These are phyloP conservation scores for Microlaimidae sp. DNA, from an alignment of 2,888 invertebrate genomes.

Conservation along the genomic window DNA sequence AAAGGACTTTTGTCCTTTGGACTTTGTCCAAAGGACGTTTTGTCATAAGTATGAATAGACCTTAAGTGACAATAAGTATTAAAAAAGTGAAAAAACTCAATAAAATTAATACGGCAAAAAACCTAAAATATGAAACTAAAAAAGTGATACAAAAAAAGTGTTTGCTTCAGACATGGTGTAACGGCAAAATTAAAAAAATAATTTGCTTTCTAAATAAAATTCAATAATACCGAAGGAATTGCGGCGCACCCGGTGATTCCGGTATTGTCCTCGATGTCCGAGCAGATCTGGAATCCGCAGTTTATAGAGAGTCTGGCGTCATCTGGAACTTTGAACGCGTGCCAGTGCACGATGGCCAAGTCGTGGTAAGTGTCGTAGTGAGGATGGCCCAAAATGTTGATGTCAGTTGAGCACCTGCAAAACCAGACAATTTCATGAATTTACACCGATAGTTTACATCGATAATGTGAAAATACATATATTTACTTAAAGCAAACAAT, in stretches of 20 bases:
- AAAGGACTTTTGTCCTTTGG: too few relatives aligned
- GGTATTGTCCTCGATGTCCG: conserved; percentile 26
- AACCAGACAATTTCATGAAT: not conserved
- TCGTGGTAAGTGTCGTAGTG: conserved; percentile 34
- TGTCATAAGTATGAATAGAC: too few relatives aligned
- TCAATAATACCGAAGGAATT: conserved; percentile 25
- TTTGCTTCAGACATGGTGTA: too few relatives aligned
- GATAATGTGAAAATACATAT: too few relatives aligned
- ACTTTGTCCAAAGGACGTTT: too few relatives aligned
- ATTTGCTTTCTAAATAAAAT: not conserved
- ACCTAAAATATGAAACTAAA: not conserved
- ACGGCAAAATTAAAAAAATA: too few relatives aligned
- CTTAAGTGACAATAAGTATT: too few relatives aligned
- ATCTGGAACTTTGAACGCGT: conserved; percentile 34
- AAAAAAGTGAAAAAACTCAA: too few relatives aligned
- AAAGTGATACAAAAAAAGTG: too few relatives aligned
- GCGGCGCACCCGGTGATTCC: conserved; percentile 24
- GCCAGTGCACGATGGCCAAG: conserved; percentile 31
- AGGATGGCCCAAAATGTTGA: conserved; percentile 30
- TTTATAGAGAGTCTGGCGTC: conserved; percentile 23
- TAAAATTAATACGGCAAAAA: too few relatives aligned
- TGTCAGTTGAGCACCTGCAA: conserved; percentile 30
- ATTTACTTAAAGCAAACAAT: too few relatives aligned
- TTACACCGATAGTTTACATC: too few relatives aligned
- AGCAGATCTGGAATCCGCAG: conserved; percentile 29